Conservation (phyloP, 2,888 invertebrate genomes). For the Norana najaformis region DNA sequence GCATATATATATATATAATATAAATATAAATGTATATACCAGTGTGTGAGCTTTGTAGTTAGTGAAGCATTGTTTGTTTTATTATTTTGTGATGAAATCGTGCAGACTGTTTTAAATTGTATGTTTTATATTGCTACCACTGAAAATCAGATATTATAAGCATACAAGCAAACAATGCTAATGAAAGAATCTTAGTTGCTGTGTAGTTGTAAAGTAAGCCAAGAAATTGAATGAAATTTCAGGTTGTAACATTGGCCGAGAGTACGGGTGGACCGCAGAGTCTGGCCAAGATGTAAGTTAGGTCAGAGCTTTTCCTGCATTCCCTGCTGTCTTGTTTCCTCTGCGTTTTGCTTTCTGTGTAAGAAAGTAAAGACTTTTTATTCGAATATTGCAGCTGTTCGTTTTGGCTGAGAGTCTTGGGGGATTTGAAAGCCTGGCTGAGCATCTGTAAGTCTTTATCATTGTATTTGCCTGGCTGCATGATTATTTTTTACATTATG, state of each 20-base stretch:
- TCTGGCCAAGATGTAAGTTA: slow-evolving; percentile 22
- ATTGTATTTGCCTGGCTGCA: background rate
- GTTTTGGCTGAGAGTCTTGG: slow-evolving; percentile 63
- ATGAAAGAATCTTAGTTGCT: background rate
- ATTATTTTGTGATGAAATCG: background rate
- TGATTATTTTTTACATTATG: background rate
- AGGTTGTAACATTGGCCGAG: background rate
- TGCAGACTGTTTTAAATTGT: background rate
- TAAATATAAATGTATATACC: too few species aligned
- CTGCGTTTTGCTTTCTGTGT: background rate
- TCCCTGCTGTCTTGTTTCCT: background rate
- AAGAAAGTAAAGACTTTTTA: background rate
- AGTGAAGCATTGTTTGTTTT: background rate
- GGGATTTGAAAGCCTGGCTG: slow-evolving; percentile 62
- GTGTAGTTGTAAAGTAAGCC: background rate
- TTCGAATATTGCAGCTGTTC: slow-evolving; percentile 53
- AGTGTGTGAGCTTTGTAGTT: too few species aligned
- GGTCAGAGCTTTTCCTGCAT: background rate
- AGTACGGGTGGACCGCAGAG: slow-evolving; percentile 1
- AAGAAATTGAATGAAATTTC: background rate
- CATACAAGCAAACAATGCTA: too few species aligned
- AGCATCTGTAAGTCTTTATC: slow-evolving; percentile 59
- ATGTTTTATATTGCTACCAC: background rate
- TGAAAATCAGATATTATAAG: too few species aligned
- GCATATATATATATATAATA: background rate